These are phyloP conservation scores for Beris chalybata DNA, from an alignment of 2,888 invertebrate species.

Conservation along the genomic window DNA sequence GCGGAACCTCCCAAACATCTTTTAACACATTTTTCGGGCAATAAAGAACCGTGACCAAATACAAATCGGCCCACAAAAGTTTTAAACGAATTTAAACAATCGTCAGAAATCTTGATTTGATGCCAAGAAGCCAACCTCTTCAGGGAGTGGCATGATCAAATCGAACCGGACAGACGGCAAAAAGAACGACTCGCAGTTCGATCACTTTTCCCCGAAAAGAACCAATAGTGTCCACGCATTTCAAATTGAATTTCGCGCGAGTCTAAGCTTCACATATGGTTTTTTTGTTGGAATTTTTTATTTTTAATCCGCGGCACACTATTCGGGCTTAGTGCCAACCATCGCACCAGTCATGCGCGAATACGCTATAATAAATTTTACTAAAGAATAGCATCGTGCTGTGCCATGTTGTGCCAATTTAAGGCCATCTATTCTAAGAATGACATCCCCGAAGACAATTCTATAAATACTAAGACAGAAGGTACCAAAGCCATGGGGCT, in stretches of 20 bases:
- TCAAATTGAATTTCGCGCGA: too few relatives aligned
- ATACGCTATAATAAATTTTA: slow-evolving; percentile 18
- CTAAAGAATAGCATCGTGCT: slow-evolving; percentile 7
- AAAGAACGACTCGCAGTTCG: neutral
- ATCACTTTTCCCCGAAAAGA: slow-evolving; percentile 1
- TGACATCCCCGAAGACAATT: slow-evolving; percentile 22
- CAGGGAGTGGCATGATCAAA: slow-evolving; percentile 16
- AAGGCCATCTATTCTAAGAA: slow-evolving; percentile 22
- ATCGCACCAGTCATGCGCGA: slow-evolving; percentile 7
- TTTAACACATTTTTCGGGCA: slow-evolving; percentile 8
- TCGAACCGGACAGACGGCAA: neutral
- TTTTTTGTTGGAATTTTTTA: too few relatives aligned
- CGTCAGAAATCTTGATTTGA: slow-evolving; percentile 14
- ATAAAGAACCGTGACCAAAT: slow-evolving; percentile 27
- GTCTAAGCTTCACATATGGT: too few relatives aligned
- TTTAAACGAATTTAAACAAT: slow-evolving; percentile 18
- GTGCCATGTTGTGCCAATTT: slow-evolving; percentile 19
- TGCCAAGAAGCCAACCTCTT: slow-evolving; percentile 27
- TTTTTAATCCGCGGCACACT: neutral
- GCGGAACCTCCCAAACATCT: slow-evolving; percentile 19
- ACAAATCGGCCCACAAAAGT: slow-evolving; percentile 24
- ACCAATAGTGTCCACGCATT: slow-evolving; percentile 14
- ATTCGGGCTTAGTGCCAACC: slow-evolving; percentile 17
- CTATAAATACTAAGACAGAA: slow-evolving; percentile 20
- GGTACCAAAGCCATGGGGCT: too few relatives aligned